A percentile compares a stretch with the other conserved stretches of the same genome.
Conservation (phyloP, 2,888 invertebrate genomes). For the Tetrapedia diversipes region DNA sequence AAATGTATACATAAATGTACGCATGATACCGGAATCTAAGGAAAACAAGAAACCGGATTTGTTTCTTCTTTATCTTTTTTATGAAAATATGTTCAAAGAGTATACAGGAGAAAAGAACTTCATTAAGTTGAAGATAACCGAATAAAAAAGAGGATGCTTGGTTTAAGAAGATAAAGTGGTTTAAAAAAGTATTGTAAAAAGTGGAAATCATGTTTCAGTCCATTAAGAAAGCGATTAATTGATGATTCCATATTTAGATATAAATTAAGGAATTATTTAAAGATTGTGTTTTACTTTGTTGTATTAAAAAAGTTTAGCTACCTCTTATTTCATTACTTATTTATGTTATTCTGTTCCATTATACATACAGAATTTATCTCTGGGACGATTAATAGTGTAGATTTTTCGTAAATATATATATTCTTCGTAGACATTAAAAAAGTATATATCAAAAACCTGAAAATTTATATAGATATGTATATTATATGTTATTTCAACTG, state of each 20-base stretch:
- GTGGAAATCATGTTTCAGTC: neutral
- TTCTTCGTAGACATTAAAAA: neutral
- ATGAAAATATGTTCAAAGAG: neutral
- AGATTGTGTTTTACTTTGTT: too few species aligned
- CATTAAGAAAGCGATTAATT: neutral
- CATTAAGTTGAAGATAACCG: neutral
- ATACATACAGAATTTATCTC: neutral
- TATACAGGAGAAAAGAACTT: neutral
- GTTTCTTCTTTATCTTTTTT: neutral
- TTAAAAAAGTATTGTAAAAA: neutral
- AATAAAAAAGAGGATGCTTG: too few species aligned
- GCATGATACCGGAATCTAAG: conserved; percentile 28
- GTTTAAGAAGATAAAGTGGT: too few species aligned
- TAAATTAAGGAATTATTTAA: too few species aligned
- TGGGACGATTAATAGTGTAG: neutral
- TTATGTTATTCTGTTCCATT: neutral
- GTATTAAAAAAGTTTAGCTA: too few species aligned
- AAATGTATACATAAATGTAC: conserved; percentile 27
- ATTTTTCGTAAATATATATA: neutral
- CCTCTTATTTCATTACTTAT: neutral
- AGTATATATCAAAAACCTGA: neutral
- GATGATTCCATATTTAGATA: neutral
- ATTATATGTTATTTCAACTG: too few species aligned
- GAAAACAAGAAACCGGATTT: conserved; percentile 32
- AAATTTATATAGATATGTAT: too few species aligned